A percentile compares a stretch with the other conserved stretches of the same genome.
Evolutionary conservation across 2,797 vertebrate species (phyloP).

Genomic region (Lacerta agilis): DNA sequence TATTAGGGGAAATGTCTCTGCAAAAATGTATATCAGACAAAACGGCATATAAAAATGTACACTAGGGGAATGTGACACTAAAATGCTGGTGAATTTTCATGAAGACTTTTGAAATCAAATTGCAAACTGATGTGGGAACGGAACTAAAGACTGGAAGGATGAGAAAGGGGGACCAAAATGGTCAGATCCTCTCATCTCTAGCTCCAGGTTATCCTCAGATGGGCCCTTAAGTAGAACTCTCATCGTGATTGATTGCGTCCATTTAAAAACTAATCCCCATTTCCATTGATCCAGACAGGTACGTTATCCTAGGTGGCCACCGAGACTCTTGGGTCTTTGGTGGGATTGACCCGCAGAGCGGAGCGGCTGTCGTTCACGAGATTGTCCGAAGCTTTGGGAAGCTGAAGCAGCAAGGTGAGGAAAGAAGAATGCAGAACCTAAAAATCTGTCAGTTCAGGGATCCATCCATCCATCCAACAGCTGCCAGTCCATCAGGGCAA

Average conservation of each 20-base stretch:
- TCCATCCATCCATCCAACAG: too few species aligned
- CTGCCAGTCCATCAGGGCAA: too few species aligned
- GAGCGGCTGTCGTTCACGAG: slow-evolving; percentile 92
- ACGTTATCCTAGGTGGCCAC: slow-evolving; percentile 87
- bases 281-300: slow-evolving; percentile 79
- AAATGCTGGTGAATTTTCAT: too few species aligned
- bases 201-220: neutral
- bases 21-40: too few species aligned
- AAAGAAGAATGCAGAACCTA: neutral
- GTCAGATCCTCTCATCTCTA: too few species aligned
- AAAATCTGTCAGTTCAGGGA: neutral
- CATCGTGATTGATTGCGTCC: neutral
- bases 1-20: too few species aligned
- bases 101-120: too few species aligned
- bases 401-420: slow-evolving; percentile 84
- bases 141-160: too few species aligned
- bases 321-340: slow-evolving; percentile 95
- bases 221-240: neutral
- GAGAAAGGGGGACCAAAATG: too few species aligned
- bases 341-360: slow-evolving; percentile 92
- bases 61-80: too few species aligned
- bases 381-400: slow-evolving; percentile 87
- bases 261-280: neutral
- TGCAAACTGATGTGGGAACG: too few species aligned
- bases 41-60: too few species aligned